These are phyloP conservation scores for Acronicta aceris DNA, from an alignment of 2,888 invertebrate species.

Conservation along the genomic window DNA sequence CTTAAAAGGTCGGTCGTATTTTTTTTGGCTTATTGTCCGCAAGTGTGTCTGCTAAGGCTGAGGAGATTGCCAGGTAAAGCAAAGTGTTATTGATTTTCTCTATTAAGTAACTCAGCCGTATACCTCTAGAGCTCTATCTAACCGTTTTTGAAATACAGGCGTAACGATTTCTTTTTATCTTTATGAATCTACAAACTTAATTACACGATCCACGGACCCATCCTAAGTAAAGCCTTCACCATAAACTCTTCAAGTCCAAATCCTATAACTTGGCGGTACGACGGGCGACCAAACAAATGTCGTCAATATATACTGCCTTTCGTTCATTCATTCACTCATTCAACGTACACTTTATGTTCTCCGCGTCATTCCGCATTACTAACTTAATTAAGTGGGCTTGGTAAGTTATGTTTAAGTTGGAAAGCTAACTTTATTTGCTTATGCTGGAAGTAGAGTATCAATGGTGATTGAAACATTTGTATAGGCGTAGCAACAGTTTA, in stretches of 20 bases:
- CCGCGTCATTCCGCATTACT: conserved; percentile 31
- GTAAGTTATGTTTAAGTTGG: conserved; percentile 33
- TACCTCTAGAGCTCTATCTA: too few relatives aligned
- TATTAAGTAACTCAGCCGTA: too few relatives aligned
- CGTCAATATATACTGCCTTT: conserved; percentile 13
- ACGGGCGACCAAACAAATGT: conserved; percentile 40
- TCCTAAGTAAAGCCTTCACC: neutral
- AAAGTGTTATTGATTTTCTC: too few relatives aligned
- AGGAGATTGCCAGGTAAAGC: too few relatives aligned
- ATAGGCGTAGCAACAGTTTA: neutral
- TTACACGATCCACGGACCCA: neutral
- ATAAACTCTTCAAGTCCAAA: conserved; percentile 1
- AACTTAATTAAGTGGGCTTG: conserved; percentile 41
- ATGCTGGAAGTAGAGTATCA: conserved; percentile 32
- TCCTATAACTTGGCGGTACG: conserved; percentile 30
- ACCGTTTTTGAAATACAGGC: too few relatives aligned
- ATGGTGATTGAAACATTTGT: conserved; percentile 28
- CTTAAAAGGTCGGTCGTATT: too few relatives aligned
- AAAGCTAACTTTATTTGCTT: conserved; percentile 14
- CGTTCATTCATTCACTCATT: conserved; percentile 30
- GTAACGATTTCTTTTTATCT: too few relatives aligned
- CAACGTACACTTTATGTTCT: conserved; percentile 38
- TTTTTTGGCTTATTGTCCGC: too few relatives aligned
- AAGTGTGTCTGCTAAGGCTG: too few relatives aligned
- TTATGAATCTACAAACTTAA: too few relatives aligned